Conservation (phyloP, 2,113 vertebrate genomes). For the Ptilorrhoa leucosticta region DNA sequence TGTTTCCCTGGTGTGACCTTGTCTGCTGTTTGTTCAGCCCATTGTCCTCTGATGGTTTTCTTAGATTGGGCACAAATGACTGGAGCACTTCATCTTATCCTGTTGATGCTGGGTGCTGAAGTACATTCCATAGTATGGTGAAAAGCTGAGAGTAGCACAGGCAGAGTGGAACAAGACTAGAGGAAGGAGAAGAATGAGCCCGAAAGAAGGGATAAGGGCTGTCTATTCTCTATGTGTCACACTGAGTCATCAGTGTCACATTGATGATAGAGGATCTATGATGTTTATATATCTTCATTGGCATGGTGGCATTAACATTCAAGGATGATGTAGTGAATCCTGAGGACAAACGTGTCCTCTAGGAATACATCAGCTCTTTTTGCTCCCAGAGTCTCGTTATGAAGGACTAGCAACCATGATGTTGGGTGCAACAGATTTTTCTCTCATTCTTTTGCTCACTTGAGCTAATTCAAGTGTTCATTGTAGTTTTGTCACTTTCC, state of each 20-base stretch:
- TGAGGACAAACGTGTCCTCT: not conserved
- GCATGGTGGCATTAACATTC: not conserved
- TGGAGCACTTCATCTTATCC: not conserved
- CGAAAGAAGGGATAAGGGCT: not conserved
- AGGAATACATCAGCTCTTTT: not conserved
- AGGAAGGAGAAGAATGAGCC: not conserved
- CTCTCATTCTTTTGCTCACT: not conserved
- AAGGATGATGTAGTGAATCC: not conserved
- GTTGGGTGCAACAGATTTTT: not conserved
- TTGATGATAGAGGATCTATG: not conserved
- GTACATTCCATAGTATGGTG: not conserved
- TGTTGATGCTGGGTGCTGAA: not conserved
- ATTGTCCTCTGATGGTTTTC: not conserved
- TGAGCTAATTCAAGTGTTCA: not conserved
- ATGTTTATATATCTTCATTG: not conserved
- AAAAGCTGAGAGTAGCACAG: not conserved
- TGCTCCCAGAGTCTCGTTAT: not conserved
- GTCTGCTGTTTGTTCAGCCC: not conserved
- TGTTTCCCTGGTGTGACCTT: not conserved
- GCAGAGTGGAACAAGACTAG: not conserved
- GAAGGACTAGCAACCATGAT: not conserved
- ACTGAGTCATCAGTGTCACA: not conserved
- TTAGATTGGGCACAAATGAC: not conserved
- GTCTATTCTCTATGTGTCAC: not conserved
- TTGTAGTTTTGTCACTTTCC: not conserved